Conservation (phyloP, 2,797 vertebrate genomes). For the Vultur gryphus region DNA sequence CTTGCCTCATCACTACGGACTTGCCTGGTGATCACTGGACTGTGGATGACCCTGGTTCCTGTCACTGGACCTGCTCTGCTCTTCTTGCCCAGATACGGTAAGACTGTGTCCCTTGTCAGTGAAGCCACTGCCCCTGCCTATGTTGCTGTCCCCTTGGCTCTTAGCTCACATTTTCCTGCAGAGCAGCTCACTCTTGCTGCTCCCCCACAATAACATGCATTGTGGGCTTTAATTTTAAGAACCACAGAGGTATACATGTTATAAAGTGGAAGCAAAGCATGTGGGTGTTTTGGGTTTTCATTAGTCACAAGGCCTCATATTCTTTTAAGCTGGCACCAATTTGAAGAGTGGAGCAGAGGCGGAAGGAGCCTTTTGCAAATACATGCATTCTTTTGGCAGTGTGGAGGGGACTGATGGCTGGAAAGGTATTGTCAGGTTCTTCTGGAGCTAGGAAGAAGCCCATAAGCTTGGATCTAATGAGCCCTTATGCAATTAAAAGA, state of each 20-base stretch:
- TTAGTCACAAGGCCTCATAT: fast-evolving
- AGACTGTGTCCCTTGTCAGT: background rate
- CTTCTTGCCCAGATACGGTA: background rate
- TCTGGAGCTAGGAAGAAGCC: background rate
- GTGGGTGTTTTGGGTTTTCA: background rate
- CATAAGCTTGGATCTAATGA: background rate
- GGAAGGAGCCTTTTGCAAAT: background rate
- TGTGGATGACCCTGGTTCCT: background rate
- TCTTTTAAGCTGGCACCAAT: background rate
- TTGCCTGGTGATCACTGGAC: background rate
- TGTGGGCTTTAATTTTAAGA: background rate
- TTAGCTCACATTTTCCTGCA: background rate
- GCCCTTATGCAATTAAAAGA: background rate
- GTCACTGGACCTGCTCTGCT: background rate
- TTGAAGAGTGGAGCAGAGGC: background rate
- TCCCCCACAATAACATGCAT: fast-evolving
- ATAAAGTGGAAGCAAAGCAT: background rate
- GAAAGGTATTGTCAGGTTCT: background rate
- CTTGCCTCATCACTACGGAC: background rate
- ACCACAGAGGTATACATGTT: background rate
- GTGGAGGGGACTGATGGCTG: background rate
- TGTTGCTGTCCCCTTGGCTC: background rate
- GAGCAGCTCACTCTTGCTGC: background rate
- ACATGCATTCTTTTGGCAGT: background rate
- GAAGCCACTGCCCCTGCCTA: background rate